Evolutionary conservation across 2,113 vertebrate genomes (phyloP), one percentile per base, ranked within the genome.

Genomic region (Bufo gargarizans): DNA sequence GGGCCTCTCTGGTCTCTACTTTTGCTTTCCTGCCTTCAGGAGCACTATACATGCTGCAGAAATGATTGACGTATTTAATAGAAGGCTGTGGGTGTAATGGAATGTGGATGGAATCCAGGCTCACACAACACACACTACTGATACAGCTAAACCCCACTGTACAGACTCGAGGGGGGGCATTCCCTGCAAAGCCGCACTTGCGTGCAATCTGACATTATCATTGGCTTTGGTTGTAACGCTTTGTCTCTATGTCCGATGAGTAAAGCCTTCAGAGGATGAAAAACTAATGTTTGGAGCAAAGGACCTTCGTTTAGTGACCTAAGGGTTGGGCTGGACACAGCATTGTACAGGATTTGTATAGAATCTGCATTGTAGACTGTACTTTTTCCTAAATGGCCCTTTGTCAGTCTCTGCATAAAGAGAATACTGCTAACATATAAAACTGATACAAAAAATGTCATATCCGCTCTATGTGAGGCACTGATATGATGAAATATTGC

Each of bases 11-110:
- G 58, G 88, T 49, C 88, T 33, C 0, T 74, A 49, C 33, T 17
- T 91, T 91, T 90, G 90, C 88, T 89, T 91, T 89, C 83, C 88
- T 92, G 87, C 89, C 80, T 91, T 85, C 84, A 6, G 77, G 88
- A 83, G 65, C 88, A 76, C 89, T 82, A 86, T 80, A 91, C 91
- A 89, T 90, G 90, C 85, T 56, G 77, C 85, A 92, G 91, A 89
- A 91, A 87, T 92, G 93, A 94, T 91, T 93, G 93, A 94, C 86
- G 76, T 82, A 3, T 89, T 91, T 90, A 92, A 92, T 84, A 2
- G 91, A 91, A 87, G 92, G 59, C 90, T 85, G 93, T 93, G 93
- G 93, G 93, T 90, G 93, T 90, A 90, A 82, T 92, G 92, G 93
- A 93, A 93, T 93, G 90, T 93, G 93, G 93, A 90, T 83, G 92